phyloP scores from a whole-genome alignment of 2,888 invertebrate species.

The Erpobdella octoculata region DNA sequence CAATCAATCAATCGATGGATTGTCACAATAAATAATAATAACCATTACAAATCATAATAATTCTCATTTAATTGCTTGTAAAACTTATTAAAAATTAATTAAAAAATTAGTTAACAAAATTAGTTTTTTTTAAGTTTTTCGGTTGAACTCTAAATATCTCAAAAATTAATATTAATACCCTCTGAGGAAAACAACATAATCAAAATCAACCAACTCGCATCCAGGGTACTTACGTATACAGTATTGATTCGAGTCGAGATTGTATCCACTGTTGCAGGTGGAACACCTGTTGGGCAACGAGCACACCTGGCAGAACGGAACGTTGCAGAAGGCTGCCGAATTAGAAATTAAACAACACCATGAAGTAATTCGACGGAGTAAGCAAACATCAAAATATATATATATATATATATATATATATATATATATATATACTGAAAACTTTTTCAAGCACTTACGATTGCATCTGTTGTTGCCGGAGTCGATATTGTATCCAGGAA shows the following conservation, averaged over 20 bases:
- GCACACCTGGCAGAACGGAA: constrained; percentile 12
- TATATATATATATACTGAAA: too few species aligned
- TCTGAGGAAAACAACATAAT: too few species aligned
- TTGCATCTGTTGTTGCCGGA: neutral
- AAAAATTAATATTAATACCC: too few species aligned
- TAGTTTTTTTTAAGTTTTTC: too few species aligned
- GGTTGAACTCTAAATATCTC: too few species aligned
- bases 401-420: too few species aligned
- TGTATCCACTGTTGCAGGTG: constrained; percentile 15
- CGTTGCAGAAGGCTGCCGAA: constrained; percentile 17
- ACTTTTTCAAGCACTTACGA: too few species aligned
- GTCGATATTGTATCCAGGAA: neutral
- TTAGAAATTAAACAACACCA: neutral
- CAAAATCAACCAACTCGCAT: too few species aligned
- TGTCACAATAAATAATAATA: neutral
- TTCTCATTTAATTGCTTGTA: neutral
- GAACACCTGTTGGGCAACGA: constrained; percentile 13
- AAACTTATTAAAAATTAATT: neutral
- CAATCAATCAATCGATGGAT: neutral
- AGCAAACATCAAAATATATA: too few species aligned
- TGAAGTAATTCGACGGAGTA: too few species aligned
- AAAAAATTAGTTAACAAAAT: neutral
- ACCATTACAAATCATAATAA: neutral
- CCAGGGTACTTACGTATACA: too few species aligned
- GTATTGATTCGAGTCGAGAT: too few species aligned